Evolutionary conservation across 2,113 vertebrate genomes (phyloP).

Genomic region (Cebus imitator): DNA sequence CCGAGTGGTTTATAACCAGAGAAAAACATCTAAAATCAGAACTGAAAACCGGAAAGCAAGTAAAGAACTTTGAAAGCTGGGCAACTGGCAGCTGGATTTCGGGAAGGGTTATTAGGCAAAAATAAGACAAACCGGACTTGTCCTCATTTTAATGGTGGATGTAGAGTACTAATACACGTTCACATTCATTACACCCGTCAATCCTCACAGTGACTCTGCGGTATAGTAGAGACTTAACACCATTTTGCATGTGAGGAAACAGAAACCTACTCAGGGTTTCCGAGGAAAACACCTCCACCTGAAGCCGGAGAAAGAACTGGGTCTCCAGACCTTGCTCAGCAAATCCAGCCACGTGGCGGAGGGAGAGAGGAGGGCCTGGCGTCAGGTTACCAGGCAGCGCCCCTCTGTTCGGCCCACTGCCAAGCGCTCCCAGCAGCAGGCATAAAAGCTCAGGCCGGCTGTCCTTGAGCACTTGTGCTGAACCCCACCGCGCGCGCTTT

Average conservation of each 20-base stretch:
- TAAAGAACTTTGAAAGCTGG: background rate
- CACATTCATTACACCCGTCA: background rate
- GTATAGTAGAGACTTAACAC: background rate
- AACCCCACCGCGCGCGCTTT: background rate
- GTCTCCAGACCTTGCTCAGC: background rate
- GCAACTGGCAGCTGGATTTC: background rate
- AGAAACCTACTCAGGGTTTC: background rate
- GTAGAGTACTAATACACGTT: background rate
- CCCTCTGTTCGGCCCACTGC: background rate
- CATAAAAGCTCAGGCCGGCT: conserved; percentile 49
- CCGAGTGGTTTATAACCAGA: conserved; percentile 15
- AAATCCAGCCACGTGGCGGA: conserved; percentile 57
- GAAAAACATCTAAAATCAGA: conserved; percentile 15
- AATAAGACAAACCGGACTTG: background rate
- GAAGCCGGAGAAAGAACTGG: background rate
- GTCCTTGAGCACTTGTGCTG: background rate
- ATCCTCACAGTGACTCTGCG: background rate
- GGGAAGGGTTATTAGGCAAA: background rate
- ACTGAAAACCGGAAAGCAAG: conserved; percentile 26
- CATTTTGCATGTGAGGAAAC: background rate
- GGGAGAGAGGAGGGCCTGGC: background rate
- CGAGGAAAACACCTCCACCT: background rate
- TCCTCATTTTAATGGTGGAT: background rate
- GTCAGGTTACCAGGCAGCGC: conserved; percentile 58
- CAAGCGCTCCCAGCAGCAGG: accelerated